Evolutionary conservation across 1,140 invertebrate species (phyloP).

Genomic region (Brachionus calyciflorus): DNA sequence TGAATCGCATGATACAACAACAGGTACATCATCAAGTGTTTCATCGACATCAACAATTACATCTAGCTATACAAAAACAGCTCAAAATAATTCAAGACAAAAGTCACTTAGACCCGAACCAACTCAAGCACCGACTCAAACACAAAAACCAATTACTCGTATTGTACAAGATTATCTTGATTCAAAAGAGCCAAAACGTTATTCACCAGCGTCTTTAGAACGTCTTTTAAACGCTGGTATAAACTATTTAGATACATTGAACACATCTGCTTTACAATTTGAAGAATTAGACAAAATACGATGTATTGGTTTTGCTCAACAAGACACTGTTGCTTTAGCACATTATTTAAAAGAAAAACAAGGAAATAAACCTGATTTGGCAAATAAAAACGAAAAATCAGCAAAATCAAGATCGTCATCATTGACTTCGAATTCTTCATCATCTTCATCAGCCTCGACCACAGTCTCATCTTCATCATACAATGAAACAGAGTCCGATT

Average conservation of each 20-base stretch:
- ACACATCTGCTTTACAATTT: conserved; percentile 56
- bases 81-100: not conserved
- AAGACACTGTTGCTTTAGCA: conserved; percentile 59
- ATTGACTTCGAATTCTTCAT: conserved; percentile 48
- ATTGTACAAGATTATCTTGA: not conserved
- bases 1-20: not conserved
- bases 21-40: not conserved
- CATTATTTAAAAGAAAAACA: conserved; percentile 57
- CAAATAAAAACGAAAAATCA: not conserved
- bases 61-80: conserved; percentile 6
- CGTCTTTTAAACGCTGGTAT: conserved; percentile 54
- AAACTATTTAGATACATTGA: conserved; percentile 57
- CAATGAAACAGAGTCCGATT: not conserved
- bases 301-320: conserved; percentile 58
- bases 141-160: conserved; percentile 4
- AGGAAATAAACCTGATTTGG: not conserved
- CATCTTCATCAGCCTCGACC: conserved; percentile 51
- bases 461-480: conserved; percentile 17
- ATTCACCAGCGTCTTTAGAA: conserved; percentile 55
- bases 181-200: conserved; percentile 46
- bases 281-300: conserved; percentile 55
- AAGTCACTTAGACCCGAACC: not conserved
- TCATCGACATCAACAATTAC: conserved; percentile 12
- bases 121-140: not conserved
- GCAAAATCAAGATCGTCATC: conserved; percentile 33